Percentiles rank a stretch among this genome's conserved stretches.
phyloP scores from a whole-genome alignment of 1,140 invertebrate species.

The Scaptomyza pallida region DNA sequence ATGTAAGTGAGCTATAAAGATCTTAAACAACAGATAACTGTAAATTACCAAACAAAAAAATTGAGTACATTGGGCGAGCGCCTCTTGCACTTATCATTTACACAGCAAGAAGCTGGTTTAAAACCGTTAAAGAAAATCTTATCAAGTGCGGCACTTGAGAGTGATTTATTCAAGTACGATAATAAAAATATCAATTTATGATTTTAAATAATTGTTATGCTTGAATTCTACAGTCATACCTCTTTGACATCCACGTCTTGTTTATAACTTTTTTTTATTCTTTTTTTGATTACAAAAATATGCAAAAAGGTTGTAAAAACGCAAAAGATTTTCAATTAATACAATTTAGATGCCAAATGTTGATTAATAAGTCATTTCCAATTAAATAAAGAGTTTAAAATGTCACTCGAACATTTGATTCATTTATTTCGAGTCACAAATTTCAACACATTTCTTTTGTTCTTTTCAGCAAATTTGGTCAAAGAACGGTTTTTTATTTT shows the following conservation, averaged over 20 bases:
- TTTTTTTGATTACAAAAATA: background rate
- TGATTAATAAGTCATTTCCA: constrained; percentile 17
- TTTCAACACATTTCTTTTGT: constrained; percentile 38
- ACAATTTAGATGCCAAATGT: background rate
- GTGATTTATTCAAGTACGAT: background rate
- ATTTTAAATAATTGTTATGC: background rate
- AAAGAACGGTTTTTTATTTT: constrained; percentile 45
- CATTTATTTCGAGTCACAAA: no score
- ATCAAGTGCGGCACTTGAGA: background rate
- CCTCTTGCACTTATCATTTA: background rate
- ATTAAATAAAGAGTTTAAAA: no score
- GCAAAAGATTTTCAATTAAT: background rate
- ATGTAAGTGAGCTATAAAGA: constrained; percentile 6
- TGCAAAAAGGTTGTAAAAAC: background rate
- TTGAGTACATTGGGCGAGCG: background rate
- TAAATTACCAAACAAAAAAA: background rate
- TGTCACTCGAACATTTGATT: no score
- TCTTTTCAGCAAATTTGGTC: constrained; percentile 34
- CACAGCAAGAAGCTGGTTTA: no score
- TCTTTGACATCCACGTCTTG: background rate
- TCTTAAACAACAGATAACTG: background rate
- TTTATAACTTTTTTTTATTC: background rate
- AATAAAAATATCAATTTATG: background rate
- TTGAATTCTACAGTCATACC: background rate
- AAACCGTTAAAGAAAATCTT: background rate